Evolutionary conservation across 2,888 invertebrate genomes (phyloP).

Genomic region (Luffia ferchaultella): DNA sequence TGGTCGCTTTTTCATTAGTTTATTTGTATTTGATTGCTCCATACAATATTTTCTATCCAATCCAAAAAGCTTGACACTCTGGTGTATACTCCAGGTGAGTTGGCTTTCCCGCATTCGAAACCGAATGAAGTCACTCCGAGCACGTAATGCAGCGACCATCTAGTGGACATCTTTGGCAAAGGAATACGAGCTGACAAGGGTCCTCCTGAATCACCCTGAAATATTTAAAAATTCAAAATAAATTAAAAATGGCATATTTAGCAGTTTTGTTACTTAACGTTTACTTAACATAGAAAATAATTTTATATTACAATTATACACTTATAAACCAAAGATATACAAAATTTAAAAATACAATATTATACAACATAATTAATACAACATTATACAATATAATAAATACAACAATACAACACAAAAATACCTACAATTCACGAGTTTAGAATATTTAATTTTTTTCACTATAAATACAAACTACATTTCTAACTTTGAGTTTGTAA

Average conservation of each 20-base stretch:
- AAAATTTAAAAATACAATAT: too few species aligned
- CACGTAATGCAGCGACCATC: conserved; percentile 12
- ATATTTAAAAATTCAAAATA: conserved; percentile 1
- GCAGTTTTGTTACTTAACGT: background rate
- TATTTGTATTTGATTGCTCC: conserved; percentile 8
- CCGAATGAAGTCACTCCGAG: conserved; percentile 21
- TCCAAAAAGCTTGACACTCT: conserved; percentile 16
- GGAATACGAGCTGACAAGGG: conserved; percentile 16
- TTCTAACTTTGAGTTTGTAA: background rate
- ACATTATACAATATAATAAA: too few species aligned
- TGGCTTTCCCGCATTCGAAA: conserved; percentile 13
- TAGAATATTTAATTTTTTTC: background rate
- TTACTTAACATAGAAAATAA: background rate
- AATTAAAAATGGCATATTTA: background rate
- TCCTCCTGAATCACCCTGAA: conserved; percentile 21
- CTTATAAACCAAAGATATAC: too few species aligned
- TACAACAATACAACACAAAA: background rate
- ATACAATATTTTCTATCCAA: conserved; percentile 20
- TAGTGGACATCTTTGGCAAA: conserved; percentile 1
- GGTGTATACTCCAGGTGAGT: conserved; percentile 18
- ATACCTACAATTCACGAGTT: background rate
- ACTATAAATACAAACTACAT: background rate
- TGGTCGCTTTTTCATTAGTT: too few species aligned
- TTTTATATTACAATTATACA: too few species aligned
- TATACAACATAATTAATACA: too few species aligned